Conservation (phyloP, 2,888 invertebrate genomes). For the Galerucella pusilla region DNA sequence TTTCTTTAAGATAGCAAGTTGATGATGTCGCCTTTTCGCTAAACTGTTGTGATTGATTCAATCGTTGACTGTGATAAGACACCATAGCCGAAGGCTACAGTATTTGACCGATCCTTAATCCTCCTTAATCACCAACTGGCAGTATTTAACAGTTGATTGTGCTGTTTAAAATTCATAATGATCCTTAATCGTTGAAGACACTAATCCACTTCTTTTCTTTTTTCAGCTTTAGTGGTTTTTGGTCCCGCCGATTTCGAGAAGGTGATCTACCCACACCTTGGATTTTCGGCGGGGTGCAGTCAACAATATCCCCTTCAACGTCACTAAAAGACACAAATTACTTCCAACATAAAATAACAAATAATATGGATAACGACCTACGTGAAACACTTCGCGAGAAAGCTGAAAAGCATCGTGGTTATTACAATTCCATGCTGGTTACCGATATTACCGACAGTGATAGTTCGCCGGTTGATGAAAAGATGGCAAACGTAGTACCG, state of each 20-base stretch:
- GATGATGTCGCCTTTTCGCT: no score
- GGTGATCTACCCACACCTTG: constrained; percentile 53
- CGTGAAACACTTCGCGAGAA: constrained; percentile 55
- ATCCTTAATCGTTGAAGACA: background rate
- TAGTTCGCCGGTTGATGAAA: constrained; percentile 28
- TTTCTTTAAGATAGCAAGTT: no score
- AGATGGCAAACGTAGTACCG: constrained; percentile 51
- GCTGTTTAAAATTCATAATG: no score
- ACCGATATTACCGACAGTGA: constrained; percentile 33
- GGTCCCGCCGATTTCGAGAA: constrained; percentile 57
- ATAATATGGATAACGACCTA: constrained; percentile 49
- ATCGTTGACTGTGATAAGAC: no score
- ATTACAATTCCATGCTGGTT: constrained; percentile 54
- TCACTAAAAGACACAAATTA: constrained; percentile 26
- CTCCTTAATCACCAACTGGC: no score
- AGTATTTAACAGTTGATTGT: no score
- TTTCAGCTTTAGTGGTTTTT: constrained; percentile 60
- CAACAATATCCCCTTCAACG: constrained; percentile 18
- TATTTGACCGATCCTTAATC: no score
- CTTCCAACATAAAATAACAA: constrained; percentile 33
- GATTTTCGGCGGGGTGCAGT: constrained; percentile 53
- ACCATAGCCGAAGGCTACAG: no score
- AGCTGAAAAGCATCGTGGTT: constrained; percentile 58
- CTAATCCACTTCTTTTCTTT: constrained; percentile 7
- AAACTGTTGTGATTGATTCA: no score